These are phyloP conservation scores for Drosophila nigrodunni DNA, from an alignment of 1,140 invertebrate genomes.

Conservation along the genomic window DNA sequence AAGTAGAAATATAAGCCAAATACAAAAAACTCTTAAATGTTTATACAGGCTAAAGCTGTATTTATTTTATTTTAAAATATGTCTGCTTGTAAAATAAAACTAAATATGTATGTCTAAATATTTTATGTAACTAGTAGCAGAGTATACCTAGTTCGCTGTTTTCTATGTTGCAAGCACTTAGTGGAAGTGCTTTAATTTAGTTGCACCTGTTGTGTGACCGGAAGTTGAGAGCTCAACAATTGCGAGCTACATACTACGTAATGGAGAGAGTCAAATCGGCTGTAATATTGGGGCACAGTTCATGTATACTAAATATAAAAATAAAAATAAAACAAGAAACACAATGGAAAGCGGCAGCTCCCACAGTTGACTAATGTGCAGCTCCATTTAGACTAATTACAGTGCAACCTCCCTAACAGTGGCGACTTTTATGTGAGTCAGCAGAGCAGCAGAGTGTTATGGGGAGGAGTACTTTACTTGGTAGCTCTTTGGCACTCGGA, in stretches of 20 bases:
- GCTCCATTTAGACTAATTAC: constrained; percentile 52
- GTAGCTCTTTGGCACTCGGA: constrained; percentile 12
- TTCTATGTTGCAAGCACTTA: constrained; percentile 7
- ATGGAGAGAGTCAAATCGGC: constrained; percentile 29
- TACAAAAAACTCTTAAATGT: no score
- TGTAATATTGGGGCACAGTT: constrained; percentile 19
- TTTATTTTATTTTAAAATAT: no score
- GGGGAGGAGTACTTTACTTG: not conserved
- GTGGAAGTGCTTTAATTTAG: constrained; percentile 21
- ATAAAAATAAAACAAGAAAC: constrained; percentile 3
- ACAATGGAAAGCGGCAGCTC: constrained; percentile 32
- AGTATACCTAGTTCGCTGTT: not conserved
- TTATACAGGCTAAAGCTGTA: no score
- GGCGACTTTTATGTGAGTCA: constrained; percentile 38
- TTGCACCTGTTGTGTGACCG: constrained; percentile 53
- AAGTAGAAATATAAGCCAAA: no score
- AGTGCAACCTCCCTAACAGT: constrained; percentile 12
- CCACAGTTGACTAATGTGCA: constrained; percentile 49
- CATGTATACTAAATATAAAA: constrained; percentile 17
- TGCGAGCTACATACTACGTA: constrained; percentile 40
- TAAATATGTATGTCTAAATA: no score
- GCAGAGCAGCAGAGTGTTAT: constrained; percentile 20
- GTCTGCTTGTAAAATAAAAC: no score
- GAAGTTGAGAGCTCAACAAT: constrained; percentile 48
- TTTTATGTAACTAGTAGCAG: not conserved